A percentile compares a stretch with the other conserved stretches of the same genome.
Conservation (phyloP, 2,888 invertebrate genomes). For the Brenthis ino region DNA sequence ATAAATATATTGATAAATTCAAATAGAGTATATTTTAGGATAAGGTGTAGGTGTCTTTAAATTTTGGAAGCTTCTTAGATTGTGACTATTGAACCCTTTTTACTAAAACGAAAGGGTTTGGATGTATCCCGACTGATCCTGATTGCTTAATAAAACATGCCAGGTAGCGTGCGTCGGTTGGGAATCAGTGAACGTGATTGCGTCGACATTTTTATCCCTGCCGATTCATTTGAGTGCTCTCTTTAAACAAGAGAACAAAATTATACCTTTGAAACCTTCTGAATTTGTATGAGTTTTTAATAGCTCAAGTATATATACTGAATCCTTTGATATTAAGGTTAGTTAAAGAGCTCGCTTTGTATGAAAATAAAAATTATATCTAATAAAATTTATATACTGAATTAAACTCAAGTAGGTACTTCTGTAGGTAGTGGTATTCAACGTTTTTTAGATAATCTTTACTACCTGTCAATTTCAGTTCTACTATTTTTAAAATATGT, state of each 20-base stretch:
- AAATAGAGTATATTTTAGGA: too few relatives aligned
- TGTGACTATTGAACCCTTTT: slow-evolving; percentile 8
- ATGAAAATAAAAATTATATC: too few relatives aligned
- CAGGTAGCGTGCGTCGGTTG: slow-evolving; percentile 30
- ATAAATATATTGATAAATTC: too few relatives aligned
- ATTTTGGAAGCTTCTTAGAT: not conserved
- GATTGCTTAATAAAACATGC: slow-evolving; percentile 35
- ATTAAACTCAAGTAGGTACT: too few relatives aligned
- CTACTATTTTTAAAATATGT: too few relatives aligned
- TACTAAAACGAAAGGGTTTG: slow-evolving; percentile 29
- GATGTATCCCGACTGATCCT: slow-evolving; percentile 27
- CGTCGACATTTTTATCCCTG: slow-evolving; percentile 36
- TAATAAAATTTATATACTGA: too few relatives aligned
- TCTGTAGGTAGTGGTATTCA: too few relatives aligned
- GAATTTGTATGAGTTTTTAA: slow-evolving; percentile 5
- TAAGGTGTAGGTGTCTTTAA: not conserved
- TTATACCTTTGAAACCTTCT: slow-evolving; percentile 20
- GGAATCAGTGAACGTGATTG: slow-evolving; percentile 35
- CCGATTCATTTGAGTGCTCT: slow-evolving; percentile 32
- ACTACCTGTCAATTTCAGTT: too few relatives aligned
- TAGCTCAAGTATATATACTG: not conserved
- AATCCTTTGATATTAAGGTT: too few relatives aligned
- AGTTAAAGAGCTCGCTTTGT: too few relatives aligned
- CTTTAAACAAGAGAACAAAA: slow-evolving; percentile 34
- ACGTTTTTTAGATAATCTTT: too few relatives aligned